These are phyloP conservation scores for Lepidostoma basale DNA, from an alignment of 1,140 invertebrate species.

Conservation along the genomic window DNA sequence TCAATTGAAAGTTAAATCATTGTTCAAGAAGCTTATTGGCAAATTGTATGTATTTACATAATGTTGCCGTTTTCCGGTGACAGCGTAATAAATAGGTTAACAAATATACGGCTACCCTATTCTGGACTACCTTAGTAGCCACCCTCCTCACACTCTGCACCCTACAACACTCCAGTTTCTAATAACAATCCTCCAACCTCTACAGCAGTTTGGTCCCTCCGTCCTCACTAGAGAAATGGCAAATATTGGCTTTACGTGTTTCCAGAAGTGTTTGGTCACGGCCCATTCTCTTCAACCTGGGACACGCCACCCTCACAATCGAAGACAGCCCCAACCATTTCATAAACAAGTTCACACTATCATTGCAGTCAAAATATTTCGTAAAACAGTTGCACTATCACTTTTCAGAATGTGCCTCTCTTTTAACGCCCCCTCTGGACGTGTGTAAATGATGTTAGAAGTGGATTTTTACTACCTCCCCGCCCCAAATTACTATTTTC, in stretches of 20 bases:
- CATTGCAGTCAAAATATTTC: background rate
- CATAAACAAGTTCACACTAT: background rate
- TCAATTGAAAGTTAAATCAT: no score
- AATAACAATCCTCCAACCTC: no score
- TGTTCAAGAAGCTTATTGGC: no score
- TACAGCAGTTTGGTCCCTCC: no score
- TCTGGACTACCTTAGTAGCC: no score
- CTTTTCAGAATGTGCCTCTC: background rate
- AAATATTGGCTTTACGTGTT: conserved; percentile 47
- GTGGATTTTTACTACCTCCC: conserved; percentile 11
- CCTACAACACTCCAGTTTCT: no score
- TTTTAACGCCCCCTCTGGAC: background rate
- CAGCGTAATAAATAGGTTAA: no score
- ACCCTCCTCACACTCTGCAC: no score
- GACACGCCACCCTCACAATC: background rate
- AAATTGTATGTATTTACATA: no score
- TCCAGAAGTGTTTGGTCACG: conserved; percentile 42
- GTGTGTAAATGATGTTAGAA: background rate
- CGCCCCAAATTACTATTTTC: conserved; percentile 15
- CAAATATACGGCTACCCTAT: no score
- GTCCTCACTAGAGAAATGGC: conserved; percentile 29
- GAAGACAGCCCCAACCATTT: background rate
- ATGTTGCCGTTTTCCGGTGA: no score
- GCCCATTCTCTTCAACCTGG: conserved; percentile 33
- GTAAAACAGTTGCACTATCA: background rate